Evolutionary conservation across 2,113 vertebrate genomes (phyloP).

Genomic region (Verasper variegatus): DNA sequence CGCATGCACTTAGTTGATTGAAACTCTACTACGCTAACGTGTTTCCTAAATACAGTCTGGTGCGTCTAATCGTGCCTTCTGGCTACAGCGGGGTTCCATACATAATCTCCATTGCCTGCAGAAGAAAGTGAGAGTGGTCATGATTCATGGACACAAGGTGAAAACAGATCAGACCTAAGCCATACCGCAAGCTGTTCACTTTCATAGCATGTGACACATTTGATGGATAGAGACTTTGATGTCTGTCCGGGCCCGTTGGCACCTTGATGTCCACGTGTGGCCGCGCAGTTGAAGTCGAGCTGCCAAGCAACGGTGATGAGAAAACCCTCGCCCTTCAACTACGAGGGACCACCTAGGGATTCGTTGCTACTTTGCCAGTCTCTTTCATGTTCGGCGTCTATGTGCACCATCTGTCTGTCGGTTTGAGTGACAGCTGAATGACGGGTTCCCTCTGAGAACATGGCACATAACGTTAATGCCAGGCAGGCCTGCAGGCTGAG

Average conservation of each 20-base stretch:
- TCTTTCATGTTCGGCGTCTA: constrained; percentile 74
- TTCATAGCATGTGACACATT: constrained; percentile 63
- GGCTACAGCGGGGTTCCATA: background rate
- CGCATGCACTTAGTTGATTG: background rate
- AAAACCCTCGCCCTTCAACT: constrained; percentile 71
- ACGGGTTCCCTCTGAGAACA: constrained; percentile 81
- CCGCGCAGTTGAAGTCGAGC: constrained; percentile 63
- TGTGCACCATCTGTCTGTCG: constrained; percentile 72
- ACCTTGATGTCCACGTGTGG: constrained; percentile 76
- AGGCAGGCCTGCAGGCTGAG: constrained; percentile 77
- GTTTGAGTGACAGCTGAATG: constrained; percentile 77
- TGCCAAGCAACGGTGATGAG: constrained; percentile 71
- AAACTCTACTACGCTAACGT: background rate
- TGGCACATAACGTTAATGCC: constrained; percentile 80
- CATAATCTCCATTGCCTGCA: constrained; percentile 16
- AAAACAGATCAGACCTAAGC: constrained; percentile 58
- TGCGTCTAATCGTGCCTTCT: background rate
- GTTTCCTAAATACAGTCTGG: background rate
- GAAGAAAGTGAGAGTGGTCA: constrained; percentile 28
- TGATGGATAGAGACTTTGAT: constrained; percentile 75
- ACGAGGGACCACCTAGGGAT: constrained; percentile 69
- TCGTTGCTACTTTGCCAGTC: constrained; percentile 73
- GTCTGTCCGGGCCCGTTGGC: constrained; percentile 34
- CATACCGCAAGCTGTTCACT: constrained; percentile 64
- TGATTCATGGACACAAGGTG: constrained; percentile 48